Evolutionary conservation across 2,113 vertebrate species (phyloP).

Genomic region (Neolamprologus modestus): DNA sequence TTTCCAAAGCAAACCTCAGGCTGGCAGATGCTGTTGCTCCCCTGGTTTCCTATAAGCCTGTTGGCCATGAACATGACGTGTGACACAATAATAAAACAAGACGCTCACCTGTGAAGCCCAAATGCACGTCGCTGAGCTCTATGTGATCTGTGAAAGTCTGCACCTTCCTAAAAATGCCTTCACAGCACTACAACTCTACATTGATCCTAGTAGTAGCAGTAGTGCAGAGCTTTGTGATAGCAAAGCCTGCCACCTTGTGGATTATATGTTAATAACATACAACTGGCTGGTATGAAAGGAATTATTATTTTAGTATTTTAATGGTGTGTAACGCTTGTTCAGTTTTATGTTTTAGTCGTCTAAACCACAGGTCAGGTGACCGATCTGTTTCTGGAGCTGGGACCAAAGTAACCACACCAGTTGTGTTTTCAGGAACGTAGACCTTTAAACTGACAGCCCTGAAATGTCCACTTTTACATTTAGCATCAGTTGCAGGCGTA

Average conservation of each 20-base stretch:
- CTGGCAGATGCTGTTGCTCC: neutral
- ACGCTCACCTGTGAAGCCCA: neutral
- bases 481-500: neutral
- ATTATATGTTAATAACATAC: fast-evolving
- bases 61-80: neutral
- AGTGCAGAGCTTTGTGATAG: neutral
- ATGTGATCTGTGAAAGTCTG: neutral
- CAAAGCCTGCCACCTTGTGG: neutral
- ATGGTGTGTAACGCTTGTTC: no score
- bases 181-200: fast-evolving
- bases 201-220: neutral
- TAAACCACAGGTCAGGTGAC: no score
- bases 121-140: neutral
- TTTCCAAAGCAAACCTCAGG: neutral
- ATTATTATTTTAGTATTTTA: neutral
- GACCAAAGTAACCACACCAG: no score
- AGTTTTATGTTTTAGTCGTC: no score
- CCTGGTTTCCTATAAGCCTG: neutral
- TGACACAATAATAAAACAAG: neutral
- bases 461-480: neutral
- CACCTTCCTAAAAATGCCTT: neutral
- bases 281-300: fast-evolving
- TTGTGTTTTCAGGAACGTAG: no score
- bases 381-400: no score
- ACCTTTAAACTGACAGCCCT: neutral